Evolutionary conservation across 1,140 invertebrate species (phyloP).

Genomic region (Drosophila micromelanica): DNA sequence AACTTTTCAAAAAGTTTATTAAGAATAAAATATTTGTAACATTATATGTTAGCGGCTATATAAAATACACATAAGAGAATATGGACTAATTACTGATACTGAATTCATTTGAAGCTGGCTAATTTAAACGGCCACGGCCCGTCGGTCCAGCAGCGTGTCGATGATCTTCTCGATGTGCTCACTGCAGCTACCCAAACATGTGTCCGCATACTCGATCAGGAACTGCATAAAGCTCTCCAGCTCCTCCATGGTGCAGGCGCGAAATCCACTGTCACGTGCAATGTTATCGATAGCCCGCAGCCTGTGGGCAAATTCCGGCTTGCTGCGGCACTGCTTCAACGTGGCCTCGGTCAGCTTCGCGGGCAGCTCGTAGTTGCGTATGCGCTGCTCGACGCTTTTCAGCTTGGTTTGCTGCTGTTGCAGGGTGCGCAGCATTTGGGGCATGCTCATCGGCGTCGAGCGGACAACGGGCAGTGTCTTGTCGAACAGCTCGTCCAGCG

Average conservation of each 20-base stretch:
- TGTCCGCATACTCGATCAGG: conserved; percentile 70
- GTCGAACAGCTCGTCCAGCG: conserved; percentile 72
- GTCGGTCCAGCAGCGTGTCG: conserved; percentile 63
- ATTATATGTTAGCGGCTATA: conserved; percentile 57
- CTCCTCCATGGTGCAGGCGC: conserved; percentile 60
- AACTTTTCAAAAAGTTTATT: conserved; percentile 45
- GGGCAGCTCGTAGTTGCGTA: conserved; percentile 57
- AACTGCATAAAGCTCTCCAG: conserved; percentile 78
- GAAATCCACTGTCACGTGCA: conserved; percentile 62
- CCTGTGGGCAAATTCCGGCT: conserved; percentile 59
- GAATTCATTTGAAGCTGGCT: background rate
- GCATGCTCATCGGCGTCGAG: conserved; percentile 41
- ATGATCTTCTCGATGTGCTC: conserved; percentile 76
- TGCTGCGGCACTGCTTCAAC: conserved; percentile 54
- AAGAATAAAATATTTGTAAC: conserved; percentile 37
- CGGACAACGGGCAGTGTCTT: conserved; percentile 30
- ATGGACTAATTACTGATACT: background rate
- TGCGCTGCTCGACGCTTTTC: conserved; percentile 57
- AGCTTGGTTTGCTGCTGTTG: conserved; percentile 63
- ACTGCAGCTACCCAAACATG: conserved; percentile 71
- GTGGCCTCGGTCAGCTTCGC: conserved; percentile 41
- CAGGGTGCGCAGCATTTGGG: conserved; percentile 61
- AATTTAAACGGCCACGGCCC: conserved; percentile 51
- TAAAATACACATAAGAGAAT: conserved; percentile 3
- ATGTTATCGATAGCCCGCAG: conserved; percentile 68